Evolutionary conservation across 2,888 invertebrate species (phyloP).

Genomic region (Clistopyga incitator): DNA sequence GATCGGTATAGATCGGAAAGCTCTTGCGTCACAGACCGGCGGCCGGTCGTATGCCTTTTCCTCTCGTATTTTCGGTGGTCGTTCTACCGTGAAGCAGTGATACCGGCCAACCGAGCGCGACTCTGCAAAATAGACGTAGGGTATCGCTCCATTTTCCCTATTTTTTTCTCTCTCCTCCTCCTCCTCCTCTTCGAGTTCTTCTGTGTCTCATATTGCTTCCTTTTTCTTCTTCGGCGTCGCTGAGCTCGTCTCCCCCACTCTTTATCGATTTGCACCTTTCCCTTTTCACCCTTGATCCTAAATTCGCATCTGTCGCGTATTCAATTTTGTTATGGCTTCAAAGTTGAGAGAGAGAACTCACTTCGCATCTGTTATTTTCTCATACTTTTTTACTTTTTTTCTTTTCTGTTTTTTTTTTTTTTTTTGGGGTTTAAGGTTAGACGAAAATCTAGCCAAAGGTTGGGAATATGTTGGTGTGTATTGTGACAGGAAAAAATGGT

Average conservation of each 20-base stretch:
- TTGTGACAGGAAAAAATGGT: no score
- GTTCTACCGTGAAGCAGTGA: conserved; percentile 79
- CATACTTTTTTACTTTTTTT: no score
- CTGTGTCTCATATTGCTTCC: neutral
- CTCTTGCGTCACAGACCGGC: conserved; percentile 56
- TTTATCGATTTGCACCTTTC: neutral
- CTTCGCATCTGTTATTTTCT: neutral
- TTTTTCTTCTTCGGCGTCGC: neutral
- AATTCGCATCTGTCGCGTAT: neutral
- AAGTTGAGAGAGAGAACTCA: no score
- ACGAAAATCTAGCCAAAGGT: neutral
- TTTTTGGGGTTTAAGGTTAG: no score
- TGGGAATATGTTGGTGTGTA: neutral
- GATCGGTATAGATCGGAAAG: conserved; percentile 63
- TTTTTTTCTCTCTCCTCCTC: conserved; percentile 30
- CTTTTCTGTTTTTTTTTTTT: no score
- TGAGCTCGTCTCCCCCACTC: neutral
- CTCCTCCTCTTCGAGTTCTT: neutral
- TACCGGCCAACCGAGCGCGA: conserved; percentile 75
- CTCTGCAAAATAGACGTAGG: conserved; percentile 61
- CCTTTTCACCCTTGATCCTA: neutral
- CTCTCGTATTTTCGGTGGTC: conserved; percentile 77
- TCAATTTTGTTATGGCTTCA: neutral
- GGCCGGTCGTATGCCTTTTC: conserved; percentile 52
- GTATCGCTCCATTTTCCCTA: conserved; percentile 57